Percentiles rank a stretch among this genome's conserved stretches.
These are phyloP conservation scores for Canis aureus DNA, from an alignment of 2,113 vertebrate species.

Conservation along the genomic window DNA sequence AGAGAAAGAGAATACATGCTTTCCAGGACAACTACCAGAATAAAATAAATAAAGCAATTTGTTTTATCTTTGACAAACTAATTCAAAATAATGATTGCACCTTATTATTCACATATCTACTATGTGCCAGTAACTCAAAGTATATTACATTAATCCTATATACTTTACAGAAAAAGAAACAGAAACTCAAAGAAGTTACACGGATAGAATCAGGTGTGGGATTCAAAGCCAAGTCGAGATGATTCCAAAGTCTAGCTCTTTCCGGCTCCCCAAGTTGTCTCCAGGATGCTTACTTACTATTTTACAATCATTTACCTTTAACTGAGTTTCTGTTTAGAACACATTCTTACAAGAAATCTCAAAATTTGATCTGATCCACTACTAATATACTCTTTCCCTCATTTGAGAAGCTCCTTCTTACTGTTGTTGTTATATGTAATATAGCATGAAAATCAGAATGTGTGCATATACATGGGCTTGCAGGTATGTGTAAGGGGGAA, in stretches of 20 bases:
- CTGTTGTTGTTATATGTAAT: neutral
- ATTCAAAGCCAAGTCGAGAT: neutral
- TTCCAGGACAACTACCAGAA: conserved; percentile 3
- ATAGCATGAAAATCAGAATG: neutral
- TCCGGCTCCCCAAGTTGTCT: neutral
- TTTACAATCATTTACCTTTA: neutral
- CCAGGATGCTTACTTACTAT: neutral
- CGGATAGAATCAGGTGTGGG: neutral
- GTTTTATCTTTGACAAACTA: neutral
- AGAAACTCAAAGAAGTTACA: neutral
- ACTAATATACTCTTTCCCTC: neutral
- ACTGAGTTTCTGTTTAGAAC: neutral
- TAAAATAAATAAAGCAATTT: conserved; percentile 5
- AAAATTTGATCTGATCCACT: neutral
- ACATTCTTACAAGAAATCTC: neutral
- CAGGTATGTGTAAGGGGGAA: neutral
- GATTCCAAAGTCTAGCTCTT: neutral
- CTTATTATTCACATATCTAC: neutral
- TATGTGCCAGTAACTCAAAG: neutral
- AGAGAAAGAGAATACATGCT: neutral
- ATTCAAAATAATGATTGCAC: neutral
- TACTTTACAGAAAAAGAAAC: conserved; percentile 10
- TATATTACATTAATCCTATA: neutral
- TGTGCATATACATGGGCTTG: neutral
- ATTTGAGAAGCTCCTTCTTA: neutral